phyloP scores from a whole-genome alignment of 2,888 invertebrate species.

The Watsonalla binaria region DNA sequence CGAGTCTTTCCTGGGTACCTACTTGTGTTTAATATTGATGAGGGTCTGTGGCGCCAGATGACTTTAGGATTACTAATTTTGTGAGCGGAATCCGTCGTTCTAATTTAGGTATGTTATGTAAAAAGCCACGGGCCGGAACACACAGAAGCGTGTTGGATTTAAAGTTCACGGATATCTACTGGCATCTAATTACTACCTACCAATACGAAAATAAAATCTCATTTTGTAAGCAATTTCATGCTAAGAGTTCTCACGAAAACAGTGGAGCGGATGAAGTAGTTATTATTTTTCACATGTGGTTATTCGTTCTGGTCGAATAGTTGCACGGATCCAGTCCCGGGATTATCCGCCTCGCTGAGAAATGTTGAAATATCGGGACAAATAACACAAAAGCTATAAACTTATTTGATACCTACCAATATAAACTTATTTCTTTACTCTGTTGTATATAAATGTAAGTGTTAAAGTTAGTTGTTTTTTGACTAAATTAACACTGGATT shows the following conservation, averaged over 20 bases:
- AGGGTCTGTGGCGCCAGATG: conserved; percentile 11
- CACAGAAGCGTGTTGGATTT: too few species aligned
- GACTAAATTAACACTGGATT: too few species aligned
- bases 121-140: too few species aligned
- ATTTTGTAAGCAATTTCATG: conserved; percentile 51
- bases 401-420: conserved; percentile 2
- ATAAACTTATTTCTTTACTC: not conserved
- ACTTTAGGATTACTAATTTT: conserved; percentile 5
- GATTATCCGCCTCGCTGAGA: conserved; percentile 68
- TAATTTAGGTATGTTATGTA: too few species aligned
- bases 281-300: conserved; percentile 72
- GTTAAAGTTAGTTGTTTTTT: too few species aligned
- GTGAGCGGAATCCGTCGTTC: too few species aligned
- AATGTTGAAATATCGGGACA: conserved; percentile 69
- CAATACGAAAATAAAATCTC: conserved; percentile 2
- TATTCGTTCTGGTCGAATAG: conserved; percentile 71
- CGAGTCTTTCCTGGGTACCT: conserved; percentile 23
- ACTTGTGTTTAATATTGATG: conserved; percentile 15
- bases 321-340: conserved; percentile 52
- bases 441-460: not conserved
- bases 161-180: too few species aligned
- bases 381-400: conserved; percentile 34
- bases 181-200: too few species aligned
- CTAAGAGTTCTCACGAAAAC: conserved; percentile 53
- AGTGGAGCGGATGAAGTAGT: conserved; percentile 54